These are phyloP conservation scores for Columba janthina DNA, from an alignment of 2,113 vertebrate genomes.

Conservation along the genomic window DNA sequence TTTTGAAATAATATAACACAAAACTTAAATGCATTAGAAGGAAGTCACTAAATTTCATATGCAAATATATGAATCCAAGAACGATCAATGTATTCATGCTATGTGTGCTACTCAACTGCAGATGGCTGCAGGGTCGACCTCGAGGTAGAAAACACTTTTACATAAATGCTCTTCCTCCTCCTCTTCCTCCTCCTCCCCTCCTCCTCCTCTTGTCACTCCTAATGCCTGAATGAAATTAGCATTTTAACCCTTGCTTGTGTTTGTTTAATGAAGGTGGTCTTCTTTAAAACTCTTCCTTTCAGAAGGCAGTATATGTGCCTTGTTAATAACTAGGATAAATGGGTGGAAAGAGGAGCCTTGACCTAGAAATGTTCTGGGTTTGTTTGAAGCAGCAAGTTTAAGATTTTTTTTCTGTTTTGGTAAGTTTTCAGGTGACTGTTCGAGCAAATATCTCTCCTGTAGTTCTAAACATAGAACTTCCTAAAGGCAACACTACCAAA, in stretches of 20 bases:
- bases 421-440: neutral
- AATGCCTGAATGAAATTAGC: slow-evolving; percentile 17
- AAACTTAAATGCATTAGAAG: neutral
- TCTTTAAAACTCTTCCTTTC: neutral
- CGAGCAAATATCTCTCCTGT: neutral
- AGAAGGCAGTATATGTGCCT: neutral
- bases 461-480: neutral
- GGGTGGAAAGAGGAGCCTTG: neutral
- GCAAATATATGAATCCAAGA: slow-evolving; percentile 17
- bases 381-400: neutral
- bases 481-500: neutral
- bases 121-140: slow-evolving; percentile 38
- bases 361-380: neutral
- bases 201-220: neutral
- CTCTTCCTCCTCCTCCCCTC: neutral
- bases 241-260: slow-evolving; percentile 30
- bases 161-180: neutral
- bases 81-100: neutral
- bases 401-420: neutral
- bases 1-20: neutral
- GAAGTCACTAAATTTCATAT: neutral
- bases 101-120: slow-evolving; percentile 23
- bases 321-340: neutral
- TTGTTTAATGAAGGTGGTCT: neutral
- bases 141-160: slow-evolving; percentile 41